phyloP scores from a whole-genome alignment of 2,113 vertebrate species.

The Melierax canorus region DNA sequence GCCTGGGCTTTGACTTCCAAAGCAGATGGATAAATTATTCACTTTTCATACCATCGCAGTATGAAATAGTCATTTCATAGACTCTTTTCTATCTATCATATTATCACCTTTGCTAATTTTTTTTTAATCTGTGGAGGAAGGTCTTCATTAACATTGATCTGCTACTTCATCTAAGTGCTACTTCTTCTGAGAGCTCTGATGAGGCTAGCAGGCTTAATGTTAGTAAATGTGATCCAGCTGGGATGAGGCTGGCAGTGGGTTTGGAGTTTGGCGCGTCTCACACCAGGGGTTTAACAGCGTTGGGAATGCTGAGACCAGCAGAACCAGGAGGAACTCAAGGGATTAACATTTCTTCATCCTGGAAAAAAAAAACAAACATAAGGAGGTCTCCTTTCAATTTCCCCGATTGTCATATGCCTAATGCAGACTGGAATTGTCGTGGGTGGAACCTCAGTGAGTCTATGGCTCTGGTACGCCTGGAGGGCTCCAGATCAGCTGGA shows the following conservation, averaged over 20 bases:
- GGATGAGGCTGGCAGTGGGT: neutral
- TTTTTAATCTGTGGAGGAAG: neutral
- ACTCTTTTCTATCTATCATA: neutral
- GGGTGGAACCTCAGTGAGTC: neutral
- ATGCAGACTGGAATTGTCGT: neutral
- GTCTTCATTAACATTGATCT: neutral
- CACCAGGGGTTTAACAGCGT: neutral
- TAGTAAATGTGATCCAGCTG: neutral
- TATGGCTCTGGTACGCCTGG: neutral
- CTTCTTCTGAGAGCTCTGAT: neutral
- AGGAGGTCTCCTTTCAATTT: neutral
- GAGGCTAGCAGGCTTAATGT: neutral
- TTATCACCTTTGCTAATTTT: conserved; percentile 16
- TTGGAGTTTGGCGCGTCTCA: neutral
- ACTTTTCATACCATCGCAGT: neutral
- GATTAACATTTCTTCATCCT: neutral
- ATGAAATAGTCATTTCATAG: neutral
- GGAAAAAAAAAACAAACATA: too few species aligned
- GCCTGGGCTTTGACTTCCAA: neutral
- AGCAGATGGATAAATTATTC: conserved; percentile 42
- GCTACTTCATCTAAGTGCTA: neutral
- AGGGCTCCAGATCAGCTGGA: neutral
- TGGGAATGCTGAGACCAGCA: conserved; percentile 2
- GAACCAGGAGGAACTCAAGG: neutral
- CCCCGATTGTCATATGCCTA: neutral